Evolutionary conservation across 2,888 invertebrate genomes (phyloP).

Genomic region (Pandemis corylana): DNA sequence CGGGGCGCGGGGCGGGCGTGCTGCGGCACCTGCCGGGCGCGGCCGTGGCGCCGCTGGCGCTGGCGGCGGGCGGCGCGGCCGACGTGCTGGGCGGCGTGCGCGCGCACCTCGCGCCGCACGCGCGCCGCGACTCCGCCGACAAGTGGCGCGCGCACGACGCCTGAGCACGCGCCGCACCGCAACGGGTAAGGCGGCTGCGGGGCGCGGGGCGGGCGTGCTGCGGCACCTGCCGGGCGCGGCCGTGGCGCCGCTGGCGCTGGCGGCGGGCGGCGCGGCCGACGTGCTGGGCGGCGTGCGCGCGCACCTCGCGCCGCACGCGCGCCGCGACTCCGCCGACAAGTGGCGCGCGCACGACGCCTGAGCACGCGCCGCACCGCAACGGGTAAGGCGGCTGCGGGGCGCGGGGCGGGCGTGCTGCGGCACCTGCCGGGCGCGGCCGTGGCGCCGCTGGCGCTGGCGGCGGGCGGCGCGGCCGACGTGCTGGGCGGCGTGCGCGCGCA

Average conservation of each 20-base stretch:
- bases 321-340: no score
- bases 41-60: conserved; percentile 94
- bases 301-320: no score
- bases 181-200: no score
- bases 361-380: no score
- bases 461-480: conserved; percentile 95
- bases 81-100: conserved; percentile 96
- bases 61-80: conserved; percentile 95
- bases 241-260: conserved; percentile 92
- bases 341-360: no score
- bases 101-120: conserved; percentile 91
- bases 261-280: conserved; percentile 94
- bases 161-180: neutral
- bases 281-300: conserved; percentile 68
- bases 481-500: conserved; percentile 96
- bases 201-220: no score
- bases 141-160: conserved; percentile 67
- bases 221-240: conserved; percentile 79
- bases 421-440: conserved; percentile 95
- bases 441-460: conserved; percentile 95
- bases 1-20: no score
- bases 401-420: conserved; percentile 87
- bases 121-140: conserved; percentile 66
- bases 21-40: conserved; percentile 95
- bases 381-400: no score